Base-by-base conservation (phyloP, 2,888 invertebrate species). In the Augochlorella aurata region DNA sequence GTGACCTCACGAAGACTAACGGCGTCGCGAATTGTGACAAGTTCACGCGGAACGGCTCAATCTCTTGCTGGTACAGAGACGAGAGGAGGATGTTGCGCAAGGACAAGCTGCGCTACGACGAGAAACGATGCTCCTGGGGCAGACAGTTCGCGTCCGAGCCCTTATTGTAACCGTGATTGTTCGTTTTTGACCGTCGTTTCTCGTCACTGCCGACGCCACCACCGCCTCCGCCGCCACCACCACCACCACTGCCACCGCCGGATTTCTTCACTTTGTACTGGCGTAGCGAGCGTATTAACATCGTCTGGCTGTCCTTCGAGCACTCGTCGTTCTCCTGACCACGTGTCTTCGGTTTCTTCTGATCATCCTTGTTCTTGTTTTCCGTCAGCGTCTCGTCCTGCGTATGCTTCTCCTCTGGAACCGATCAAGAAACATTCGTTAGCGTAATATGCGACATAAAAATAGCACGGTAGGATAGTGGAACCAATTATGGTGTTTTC, bases 371-470 rank as follows among this genome's bases (percentile, higher is more conserved):
- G 83, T 87, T 88, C 79, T 90, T 90, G 79, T 89, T 92, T 74
- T 93, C 93, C 61, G 87, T 91, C 72, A 93, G 93, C 29, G 90
- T 89, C 82, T 94, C 94, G 82, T 94, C 94, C 29, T 93, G 92
- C 45, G 92, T 89, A 79, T 92, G 92, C 78, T 93, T 94, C 84
- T 94, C 94, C 69, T 91, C 93, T 91, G 90, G 16, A 91, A 76
- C 38, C 3, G 38, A n/a, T 1, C 67, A 38, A 63, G 21, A 44
- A 12, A 38, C 2, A 38, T 69, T 50, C n/a, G 14, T n/a, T n/a
- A 38, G 24, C 61, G 24, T 2, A 29, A 24, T 24, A 29, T 29
- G 5, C 5, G 5, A 38, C 3, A 38, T 38, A 5, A 38, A 38
- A 5, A 5, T 38, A 38, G 5, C 5, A 5, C 38, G 38, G 2